These are phyloP conservation scores for Hyles vespertilio DNA, from an alignment of 1,140 invertebrate species.

Conservation along the genomic window DNA sequence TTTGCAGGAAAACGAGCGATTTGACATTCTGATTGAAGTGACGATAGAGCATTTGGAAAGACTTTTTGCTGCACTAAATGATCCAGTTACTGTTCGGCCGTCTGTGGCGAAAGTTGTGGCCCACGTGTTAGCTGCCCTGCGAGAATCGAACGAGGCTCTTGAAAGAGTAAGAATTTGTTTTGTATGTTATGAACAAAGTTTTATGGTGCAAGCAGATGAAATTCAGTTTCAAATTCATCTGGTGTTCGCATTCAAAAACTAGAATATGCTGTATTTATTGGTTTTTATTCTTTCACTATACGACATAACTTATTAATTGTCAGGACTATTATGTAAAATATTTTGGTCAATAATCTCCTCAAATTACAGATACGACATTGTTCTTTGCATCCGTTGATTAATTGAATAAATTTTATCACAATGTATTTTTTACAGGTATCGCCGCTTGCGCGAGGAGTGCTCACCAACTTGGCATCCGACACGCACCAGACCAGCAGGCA, in stretches of 20 bases:
- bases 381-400: too few species aligned
- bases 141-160: slow-evolving; percentile 48
- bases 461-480: slow-evolving; percentile 47
- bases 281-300: too few species aligned
- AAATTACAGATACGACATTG: too few species aligned
- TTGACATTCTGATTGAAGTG: slow-evolving; percentile 54
- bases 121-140: slow-evolving; percentile 48
- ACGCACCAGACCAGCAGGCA: slow-evolving; percentile 56
- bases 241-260: too few species aligned
- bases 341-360: too few species aligned
- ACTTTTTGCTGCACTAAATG: slow-evolving; percentile 40
- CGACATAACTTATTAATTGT: too few species aligned
- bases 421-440: slow-evolving; percentile 29
- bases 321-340: too few species aligned
- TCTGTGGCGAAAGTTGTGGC: slow-evolving; percentile 49
- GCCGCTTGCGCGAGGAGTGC: slow-evolving; percentile 32
- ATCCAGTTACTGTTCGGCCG: slow-evolving; percentile 31
- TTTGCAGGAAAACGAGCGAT: slow-evolving; percentile 48
- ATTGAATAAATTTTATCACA: background rate
- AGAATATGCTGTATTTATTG: too few species aligned
- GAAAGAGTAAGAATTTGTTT: slow-evolving; percentile 34
- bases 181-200: too few species aligned
- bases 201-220: too few species aligned
- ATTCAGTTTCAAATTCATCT: too few species aligned
- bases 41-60: slow-evolving; percentile 46